These are phyloP conservation scores for Actinemys pallida DNA, from an alignment of 2,113 vertebrate genomes.

Conservation along the genomic window DNA sequence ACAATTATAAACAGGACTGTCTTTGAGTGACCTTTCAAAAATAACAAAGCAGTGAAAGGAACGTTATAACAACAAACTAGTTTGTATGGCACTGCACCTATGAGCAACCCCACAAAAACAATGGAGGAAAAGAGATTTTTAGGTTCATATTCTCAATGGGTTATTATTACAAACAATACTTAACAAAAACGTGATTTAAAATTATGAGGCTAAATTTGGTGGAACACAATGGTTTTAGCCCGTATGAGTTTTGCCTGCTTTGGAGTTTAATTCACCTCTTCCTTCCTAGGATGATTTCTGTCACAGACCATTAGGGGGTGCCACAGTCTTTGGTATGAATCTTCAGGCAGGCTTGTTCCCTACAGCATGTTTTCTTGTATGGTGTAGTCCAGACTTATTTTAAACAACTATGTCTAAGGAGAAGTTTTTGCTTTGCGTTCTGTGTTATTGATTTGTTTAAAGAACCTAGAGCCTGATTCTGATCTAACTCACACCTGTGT, in stretches of 20 bases:
- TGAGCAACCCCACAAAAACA: not conserved
- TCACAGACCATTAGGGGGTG: not conserved
- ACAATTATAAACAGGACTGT: slow-evolving; percentile 34
- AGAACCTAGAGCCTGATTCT: not conserved
- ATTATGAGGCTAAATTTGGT: not conserved
- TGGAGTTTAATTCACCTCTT: not conserved
- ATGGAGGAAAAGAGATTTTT: fast-evolving
- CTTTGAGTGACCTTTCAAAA: not conserved
- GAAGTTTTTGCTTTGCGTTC: not conserved
- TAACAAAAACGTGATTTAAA: not conserved
- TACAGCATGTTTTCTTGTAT: not conserved
- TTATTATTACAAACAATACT: not conserved
- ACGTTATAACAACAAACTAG: not conserved
- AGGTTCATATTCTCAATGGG: not conserved
- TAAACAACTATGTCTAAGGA: not conserved
- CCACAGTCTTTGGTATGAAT: not conserved
- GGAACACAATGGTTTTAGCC: not conserved
- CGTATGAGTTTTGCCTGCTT: not conserved
- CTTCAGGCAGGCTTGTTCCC: not conserved
- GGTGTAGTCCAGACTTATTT: not conserved
- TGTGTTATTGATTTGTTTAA: not conserved
- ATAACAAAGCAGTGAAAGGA: not conserved
- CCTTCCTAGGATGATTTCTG: not conserved
- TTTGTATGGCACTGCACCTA: not conserved
- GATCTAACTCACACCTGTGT: not conserved